phyloP scores from a whole-genome alignment of 1,140 invertebrate species.

The Procambarus clarkii region DNA sequence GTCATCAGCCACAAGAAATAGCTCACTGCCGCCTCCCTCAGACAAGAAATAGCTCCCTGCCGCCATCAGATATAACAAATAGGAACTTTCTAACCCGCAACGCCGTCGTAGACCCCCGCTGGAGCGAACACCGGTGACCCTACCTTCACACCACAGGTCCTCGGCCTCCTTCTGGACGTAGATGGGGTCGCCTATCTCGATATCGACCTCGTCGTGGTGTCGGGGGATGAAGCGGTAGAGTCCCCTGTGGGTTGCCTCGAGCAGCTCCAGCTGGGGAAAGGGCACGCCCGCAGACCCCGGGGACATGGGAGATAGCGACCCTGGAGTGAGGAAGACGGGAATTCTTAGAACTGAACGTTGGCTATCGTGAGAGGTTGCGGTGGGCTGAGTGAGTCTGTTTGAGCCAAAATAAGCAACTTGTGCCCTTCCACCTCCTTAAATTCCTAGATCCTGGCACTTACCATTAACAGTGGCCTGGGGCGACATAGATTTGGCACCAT shows the following conservation, averaged over 20 bases:
- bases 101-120: too few relatives aligned
- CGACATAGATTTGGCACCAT: constrained; percentile 87
- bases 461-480: constrained; percentile 77
- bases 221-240: constrained; percentile 96
- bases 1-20: too few relatives aligned
- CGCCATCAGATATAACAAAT: too few relatives aligned
- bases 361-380: too few relatives aligned
- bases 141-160: constrained; percentile 97
- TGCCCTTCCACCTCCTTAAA: too few relatives aligned
- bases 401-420: too few relatives aligned
- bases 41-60: too few relatives aligned
- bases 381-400: too few relatives aligned
- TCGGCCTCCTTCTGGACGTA: constrained; percentile 97
- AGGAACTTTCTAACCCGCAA: too few relatives aligned
- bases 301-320: constrained; percentile 74
- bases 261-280: constrained; percentile 87
- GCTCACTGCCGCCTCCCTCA: too few relatives aligned
- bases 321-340: constrained; percentile 52
- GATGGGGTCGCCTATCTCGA: constrained; percentile 97
- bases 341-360: too few relatives aligned
- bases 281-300: constrained; percentile 74
- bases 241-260: constrained; percentile 96
- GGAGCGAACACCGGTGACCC: background rate
- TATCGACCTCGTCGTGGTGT: constrained; percentile 95
- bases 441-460: constrained; percentile 44